A percentile compares a stretch with the other conserved stretches of the same genome.
phyloP scores from a whole-genome alignment of 2,888 invertebrate species.

The Andrena bucephala region DNA sequence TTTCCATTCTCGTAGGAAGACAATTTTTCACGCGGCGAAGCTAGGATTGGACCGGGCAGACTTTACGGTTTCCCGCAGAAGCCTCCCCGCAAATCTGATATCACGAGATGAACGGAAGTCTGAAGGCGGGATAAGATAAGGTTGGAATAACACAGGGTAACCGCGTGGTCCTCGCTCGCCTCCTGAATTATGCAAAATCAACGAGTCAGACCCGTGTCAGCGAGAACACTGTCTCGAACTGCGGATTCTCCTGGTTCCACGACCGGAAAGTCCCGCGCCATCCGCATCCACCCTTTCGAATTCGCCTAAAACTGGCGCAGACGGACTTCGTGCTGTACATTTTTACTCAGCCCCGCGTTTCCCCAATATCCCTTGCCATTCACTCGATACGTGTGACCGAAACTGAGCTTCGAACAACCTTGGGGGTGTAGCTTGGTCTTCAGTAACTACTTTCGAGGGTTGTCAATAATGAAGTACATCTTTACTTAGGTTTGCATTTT shows the following conservation, averaged over 20 bases:
- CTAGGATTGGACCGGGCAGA: slow-evolving; percentile 30
- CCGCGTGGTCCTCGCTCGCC: slow-evolving; percentile 48
- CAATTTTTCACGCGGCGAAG: slow-evolving; percentile 49
- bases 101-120: slow-evolving; percentile 64
- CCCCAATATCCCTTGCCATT: too few relatives aligned
- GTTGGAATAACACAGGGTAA: slow-evolving; percentile 60
- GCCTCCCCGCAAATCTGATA: slow-evolving; percentile 52
- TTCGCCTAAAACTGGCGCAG: slow-evolving; percentile 7
- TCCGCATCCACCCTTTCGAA: slow-evolving; percentile 10
- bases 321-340: not conserved
- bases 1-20: slow-evolving; percentile 28
- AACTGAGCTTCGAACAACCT: too few relatives aligned
- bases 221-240: slow-evolving; percentile 41
- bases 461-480: too few relatives aligned
- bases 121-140: slow-evolving; percentile 60
- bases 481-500: too few relatives aligned
- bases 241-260: slow-evolving; percentile 23
- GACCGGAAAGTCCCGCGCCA: not conserved
- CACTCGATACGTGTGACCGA: too few relatives aligned
- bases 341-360: too few relatives aligned
- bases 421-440: too few relatives aligned
- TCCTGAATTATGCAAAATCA: slow-evolving; percentile 71
- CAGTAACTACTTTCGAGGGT: too few relatives aligned
- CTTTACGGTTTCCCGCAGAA: slow-evolving; percentile 30
- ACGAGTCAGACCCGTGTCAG: slow-evolving; percentile 67